Base-by-base conservation (phyloP, 2,888 invertebrate genomes). In the Oligia fasciuncula region DNA sequence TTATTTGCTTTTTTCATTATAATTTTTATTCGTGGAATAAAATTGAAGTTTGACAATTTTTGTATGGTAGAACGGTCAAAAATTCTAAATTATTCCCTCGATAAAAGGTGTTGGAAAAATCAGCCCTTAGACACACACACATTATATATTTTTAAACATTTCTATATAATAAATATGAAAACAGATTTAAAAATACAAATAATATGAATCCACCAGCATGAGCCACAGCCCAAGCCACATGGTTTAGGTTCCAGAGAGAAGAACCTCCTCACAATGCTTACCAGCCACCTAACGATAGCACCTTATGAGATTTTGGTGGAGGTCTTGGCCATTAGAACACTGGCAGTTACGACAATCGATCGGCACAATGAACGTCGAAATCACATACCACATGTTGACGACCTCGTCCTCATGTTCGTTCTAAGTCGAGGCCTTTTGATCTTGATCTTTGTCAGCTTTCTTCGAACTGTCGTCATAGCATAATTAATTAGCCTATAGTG, bases 71-170 rank as follows among this genome's bases (percentile, higher is more conserved):
- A 11, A 46, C 46, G 9, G 46, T 46, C 46, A 46, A 9, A 46
- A 46, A 46, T 46, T 46, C 46, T 9, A 46, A 46, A 46, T 46
- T 46, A 46, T 46, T 46, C 9, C 46, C 9, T 9, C 9, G 46
- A 11, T 46, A 46, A 46, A 46, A 46, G 5, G 40, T 5, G 40
- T 40, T 40, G 40, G 40, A 40, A 40, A 40, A 40, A 40, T 43
- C 46, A 46, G 46, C 9, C 46, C 46, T 46, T 23, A 29, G 9
- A 65, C 40, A 35, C 17, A 29, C 51, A 57, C 4, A 13, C 13
- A 23, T 63, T 57, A n/a, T 57, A n/a, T 14, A 69, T 70, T 49
- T 51, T 63, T 3, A 74, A 63, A 43, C 49, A 51, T 51, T 63
- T 66, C 0, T 8, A n/a, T 2, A 29, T 11, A n/a, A 29, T 43